A percentile compares a stretch with the other conserved stretches of the same genome.
These are phyloP conservation scores for Phaethon lepturus DNA, from an alignment of 2,113 vertebrate genomes.

Conservation along the genomic window DNA sequence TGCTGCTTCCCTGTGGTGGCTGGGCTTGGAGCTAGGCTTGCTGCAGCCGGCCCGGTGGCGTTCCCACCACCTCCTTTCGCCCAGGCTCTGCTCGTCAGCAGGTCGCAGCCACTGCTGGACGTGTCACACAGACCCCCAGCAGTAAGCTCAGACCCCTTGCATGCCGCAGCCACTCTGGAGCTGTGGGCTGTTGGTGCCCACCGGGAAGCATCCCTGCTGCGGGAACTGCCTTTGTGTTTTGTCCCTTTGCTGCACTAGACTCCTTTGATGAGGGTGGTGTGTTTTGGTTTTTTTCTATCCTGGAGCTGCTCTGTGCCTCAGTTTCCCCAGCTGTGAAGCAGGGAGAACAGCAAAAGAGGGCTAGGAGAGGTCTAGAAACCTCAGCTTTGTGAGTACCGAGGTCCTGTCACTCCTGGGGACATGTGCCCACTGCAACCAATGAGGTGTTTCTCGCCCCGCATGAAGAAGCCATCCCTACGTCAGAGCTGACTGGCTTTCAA, in stretches of 20 bases:
- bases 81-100: background rate
- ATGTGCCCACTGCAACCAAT: fast-evolving
- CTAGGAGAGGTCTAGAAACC: background rate
- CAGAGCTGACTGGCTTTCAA: background rate
- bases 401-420: background rate
- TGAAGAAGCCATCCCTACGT: background rate
- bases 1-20: background rate
- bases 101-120: background rate
- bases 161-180: background rate
- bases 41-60: fast-evolving
- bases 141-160: background rate
- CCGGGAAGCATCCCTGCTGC: background rate
- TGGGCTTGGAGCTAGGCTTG: background rate
- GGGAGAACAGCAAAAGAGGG: background rate
- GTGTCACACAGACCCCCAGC: background rate
- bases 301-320: background rate
- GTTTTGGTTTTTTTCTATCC: background rate
- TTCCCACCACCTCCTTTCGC: background rate
- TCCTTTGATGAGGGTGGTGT: background rate
- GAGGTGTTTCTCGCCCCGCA: fast-evolving
- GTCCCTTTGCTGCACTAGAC: background rate
- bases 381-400: background rate
- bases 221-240: background rate
- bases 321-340: background rate
- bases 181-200: fast-evolving